Percentiles rank a stretch among this genome's conserved stretches.
Conservation (phyloP, 2,797 vertebrate species). For the Coilia nasus region DNA sequence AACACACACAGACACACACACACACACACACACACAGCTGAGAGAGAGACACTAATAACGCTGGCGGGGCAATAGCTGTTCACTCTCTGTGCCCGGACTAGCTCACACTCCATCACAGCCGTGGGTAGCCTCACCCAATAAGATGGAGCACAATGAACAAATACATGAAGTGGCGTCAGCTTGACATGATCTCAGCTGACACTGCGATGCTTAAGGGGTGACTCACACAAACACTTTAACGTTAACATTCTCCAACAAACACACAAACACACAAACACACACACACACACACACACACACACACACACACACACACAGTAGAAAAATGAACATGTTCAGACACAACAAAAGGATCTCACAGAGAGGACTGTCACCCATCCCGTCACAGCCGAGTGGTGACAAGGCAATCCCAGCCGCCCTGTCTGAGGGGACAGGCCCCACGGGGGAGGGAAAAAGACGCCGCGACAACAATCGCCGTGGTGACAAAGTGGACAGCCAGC, state of each 20-base stretch:
- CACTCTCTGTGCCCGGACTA: not conserved
- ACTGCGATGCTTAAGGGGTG: slow-evolving; percentile 42
- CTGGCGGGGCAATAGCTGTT: not conserved
- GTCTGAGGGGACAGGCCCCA: not conserved
- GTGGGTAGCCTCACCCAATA: slow-evolving; percentile 21
- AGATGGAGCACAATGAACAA: slow-evolving; percentile 36
- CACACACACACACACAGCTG: no score
- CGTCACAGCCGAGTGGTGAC: slow-evolving; percentile 1
- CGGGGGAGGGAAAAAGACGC: not conserved
- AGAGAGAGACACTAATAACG: not conserved
- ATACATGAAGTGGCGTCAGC: slow-evolving; percentile 33
- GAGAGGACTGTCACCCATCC: not conserved
- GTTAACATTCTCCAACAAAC: not conserved
- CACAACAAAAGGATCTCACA: slow-evolving; percentile 37
- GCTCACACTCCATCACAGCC: slow-evolving; percentile 21
- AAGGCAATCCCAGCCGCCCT: not conserved
- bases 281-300: not conserved
- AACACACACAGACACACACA: no score
- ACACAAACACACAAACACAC: slow-evolving; percentile 27
- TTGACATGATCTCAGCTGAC: slow-evolving; percentile 46
- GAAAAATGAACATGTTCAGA: not conserved
- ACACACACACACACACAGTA: not conserved
- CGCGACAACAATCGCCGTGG: not conserved
- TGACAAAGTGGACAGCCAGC: not conserved
- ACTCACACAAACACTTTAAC: slow-evolving; percentile 11